Base-by-base conservation (phyloP, 2,113 vertebrate species). In the Bos indicus region DNA sequence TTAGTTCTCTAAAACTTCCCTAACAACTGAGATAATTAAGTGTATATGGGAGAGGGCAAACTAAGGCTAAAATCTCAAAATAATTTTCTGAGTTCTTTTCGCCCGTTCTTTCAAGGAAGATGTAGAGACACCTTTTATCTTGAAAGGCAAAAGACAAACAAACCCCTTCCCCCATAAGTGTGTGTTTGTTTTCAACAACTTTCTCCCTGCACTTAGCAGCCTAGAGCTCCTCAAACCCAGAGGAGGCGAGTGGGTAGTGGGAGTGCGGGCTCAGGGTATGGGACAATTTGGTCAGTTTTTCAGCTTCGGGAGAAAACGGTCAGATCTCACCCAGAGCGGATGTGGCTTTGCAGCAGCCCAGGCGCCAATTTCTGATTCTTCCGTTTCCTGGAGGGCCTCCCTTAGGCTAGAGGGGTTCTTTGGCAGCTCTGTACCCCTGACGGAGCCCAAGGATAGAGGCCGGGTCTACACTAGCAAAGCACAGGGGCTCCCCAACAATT, bases 311-410 rank as follows among this genome's bases (percentile, higher is more conserved):
- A 30, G 43, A 54, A 2, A 9, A 11, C 46, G 26, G 3, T 33
- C 11, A 23, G 85, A 19, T 52, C 78, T 91, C 54, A 4, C 6
- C 25, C 30, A 12, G 2, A 4, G 30, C 4, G 23, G 64, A 92
- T 36, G 64, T 43, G 9, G 7, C 23, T 90, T 77, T 43, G 90
- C 94, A 23, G 81, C 86, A 17, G 3, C 15, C 1, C 6, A 88
- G 78, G 77, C 28, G 6, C 67, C 94, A 11, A 62, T 85, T 80
- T 96, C 93, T 62, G 71, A 57, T 19, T 60, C 10, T 64, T 51
- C 43, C 0, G 2, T 80, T 95, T 84, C 82, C 57, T 87, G 21
- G 5, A 57, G 25, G 46, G 59, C 52, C 46, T 71, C 46, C 26
- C 51, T 0, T 25, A 8, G 40, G 43, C 14, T 5, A 23, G 26